These are phyloP conservation scores for Leiothrix lutea DNA, from an alignment of 2,113 vertebrate species.

Conservation along the genomic window DNA sequence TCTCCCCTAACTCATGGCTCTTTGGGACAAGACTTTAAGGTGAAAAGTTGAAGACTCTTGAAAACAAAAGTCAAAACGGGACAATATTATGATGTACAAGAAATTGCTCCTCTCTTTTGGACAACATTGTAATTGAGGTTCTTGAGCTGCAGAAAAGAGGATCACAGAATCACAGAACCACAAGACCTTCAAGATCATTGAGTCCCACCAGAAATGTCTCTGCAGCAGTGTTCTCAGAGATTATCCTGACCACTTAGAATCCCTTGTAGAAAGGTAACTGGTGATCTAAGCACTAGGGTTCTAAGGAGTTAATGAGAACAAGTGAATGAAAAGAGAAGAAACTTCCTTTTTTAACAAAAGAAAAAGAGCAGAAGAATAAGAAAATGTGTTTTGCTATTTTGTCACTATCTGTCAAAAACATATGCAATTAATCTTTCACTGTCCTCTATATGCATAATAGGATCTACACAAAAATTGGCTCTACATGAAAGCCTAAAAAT, in stretches of 20 bases:
- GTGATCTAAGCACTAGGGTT: not conserved
- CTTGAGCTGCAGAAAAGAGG: not conserved
- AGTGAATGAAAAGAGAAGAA: not conserved
- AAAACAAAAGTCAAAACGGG: not conserved
- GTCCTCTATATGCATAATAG: not conserved
- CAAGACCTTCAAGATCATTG: rapidly evolving
- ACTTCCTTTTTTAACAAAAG: not conserved
- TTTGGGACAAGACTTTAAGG: not conserved
- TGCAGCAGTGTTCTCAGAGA: not conserved
- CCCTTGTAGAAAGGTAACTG: not conserved
- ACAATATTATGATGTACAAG: not conserved
- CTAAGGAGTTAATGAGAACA: not conserved
- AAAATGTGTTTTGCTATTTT: not conserved
- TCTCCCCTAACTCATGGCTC: not conserved
- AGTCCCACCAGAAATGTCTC: not conserved
- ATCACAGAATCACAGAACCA: not conserved
- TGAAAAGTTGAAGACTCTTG: not conserved
- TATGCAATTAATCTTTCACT: not conserved
- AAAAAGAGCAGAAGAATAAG: not conserved
- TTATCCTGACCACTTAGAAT: not conserved
- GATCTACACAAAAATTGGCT: not conserved
- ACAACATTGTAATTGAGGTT: not conserved
- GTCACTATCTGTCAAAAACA: not conserved
- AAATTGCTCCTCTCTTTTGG: not conserved
- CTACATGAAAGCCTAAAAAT: not conserved